Evolutionary conservation across 2,888 invertebrate genomes (phyloP), one percentile per base, ranked within the genome.

Genomic region (Hirtodrosophila confusa): DNA sequence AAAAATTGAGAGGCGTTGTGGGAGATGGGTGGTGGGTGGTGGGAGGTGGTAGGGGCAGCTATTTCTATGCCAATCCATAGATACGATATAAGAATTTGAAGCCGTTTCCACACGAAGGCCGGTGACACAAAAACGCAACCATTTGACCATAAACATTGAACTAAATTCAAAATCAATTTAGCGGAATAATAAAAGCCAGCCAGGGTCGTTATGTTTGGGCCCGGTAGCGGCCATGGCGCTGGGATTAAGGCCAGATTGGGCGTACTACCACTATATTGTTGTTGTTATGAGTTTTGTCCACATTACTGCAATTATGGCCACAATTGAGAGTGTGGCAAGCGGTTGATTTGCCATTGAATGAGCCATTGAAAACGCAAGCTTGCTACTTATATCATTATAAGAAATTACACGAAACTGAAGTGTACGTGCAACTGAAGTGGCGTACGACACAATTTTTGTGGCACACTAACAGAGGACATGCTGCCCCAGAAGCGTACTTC

Each of bases 121-220:
- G 73, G 64, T 86, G 82, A 75, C 87, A 89, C 85, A 86, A 80
- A 84, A 86, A 86, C 78, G 82, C 84, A 85, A 69, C 72, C 88
- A 89, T 84, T 89, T 88, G 89, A 89, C 89, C 88, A 88, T 89
- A 89, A 88, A 87, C 80, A 88, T 87, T 88, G 89, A 87, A 86
- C 89, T 88, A 85, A 89, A 89, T 88, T 86, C 79, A 79, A 80
- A 89, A 86, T 86, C 88, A 88, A 88, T 89, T 89, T 88, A 78
- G 83, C 76, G 88, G 80, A 85, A 88, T 87, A 89, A 88, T 88
- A 80, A 83, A 87, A 86, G 50, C 67, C 39, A 78, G 55, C 78
- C 80, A 51, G 69, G 72, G 61, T 74, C 70, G 63, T 49, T 67
- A 36, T 37, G 54, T 41, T 62, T 27, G 51, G 63, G 40, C 27